phyloP scores from a whole-genome alignment of 2,113 vertebrate species.

The Nothobranchius kuhntae region DNA sequence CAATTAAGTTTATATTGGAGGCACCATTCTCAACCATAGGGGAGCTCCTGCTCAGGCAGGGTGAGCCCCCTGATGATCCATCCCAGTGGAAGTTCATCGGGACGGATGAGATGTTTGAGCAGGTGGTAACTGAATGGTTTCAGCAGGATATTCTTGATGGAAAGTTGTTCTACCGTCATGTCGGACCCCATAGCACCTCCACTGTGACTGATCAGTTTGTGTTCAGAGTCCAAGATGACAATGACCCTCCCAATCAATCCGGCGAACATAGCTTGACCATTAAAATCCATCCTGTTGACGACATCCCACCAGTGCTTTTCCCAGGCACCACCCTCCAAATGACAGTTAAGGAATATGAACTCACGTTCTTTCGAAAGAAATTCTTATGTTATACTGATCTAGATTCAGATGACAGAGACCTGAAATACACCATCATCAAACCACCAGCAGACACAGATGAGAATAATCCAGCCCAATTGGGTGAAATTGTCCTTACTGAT shows the following conservation, averaged over 20 bases:
- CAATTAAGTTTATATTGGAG: slow-evolving; percentile 78
- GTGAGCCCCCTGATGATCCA: slow-evolving; percentile 64
- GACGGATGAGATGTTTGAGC: slow-evolving; percentile 82
- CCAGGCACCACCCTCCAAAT: slow-evolving; percentile 87
- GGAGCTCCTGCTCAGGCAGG: slow-evolving; percentile 78
- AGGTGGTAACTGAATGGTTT: slow-evolving; percentile 82
- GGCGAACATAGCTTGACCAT: slow-evolving; percentile 86
- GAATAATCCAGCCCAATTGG: slow-evolving; percentile 83
- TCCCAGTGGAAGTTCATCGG: slow-evolving; percentile 77
- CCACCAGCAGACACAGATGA: slow-evolving; percentile 88
- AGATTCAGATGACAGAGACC: slow-evolving; percentile 91
- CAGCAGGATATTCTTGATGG: slow-evolving; percentile 84
- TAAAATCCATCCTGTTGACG: slow-evolving; percentile 88
- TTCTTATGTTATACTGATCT: slow-evolving; percentile 90
- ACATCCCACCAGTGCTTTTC: slow-evolving; percentile 85
- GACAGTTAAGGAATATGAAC: slow-evolving; percentile 90
- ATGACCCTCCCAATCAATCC: slow-evolving; percentile 83
- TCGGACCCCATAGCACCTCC: slow-evolving; percentile 73
- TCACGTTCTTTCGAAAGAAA: slow-evolving; percentile 87
- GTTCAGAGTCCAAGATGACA: slow-evolving; percentile 84
- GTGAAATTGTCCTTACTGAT: slow-evolving; percentile 88
- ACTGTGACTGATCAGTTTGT: slow-evolving; percentile 68
- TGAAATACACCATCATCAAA: slow-evolving; percentile 86
- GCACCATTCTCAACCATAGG: slow-evolving; percentile 67
- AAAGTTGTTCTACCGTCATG: slow-evolving; percentile 82